A percentile compares a stretch with the other conserved stretches of the same genome.
Evolutionary conservation across 2,113 vertebrate species (phyloP).

Genomic region (Seriola rivoliana): DNA sequence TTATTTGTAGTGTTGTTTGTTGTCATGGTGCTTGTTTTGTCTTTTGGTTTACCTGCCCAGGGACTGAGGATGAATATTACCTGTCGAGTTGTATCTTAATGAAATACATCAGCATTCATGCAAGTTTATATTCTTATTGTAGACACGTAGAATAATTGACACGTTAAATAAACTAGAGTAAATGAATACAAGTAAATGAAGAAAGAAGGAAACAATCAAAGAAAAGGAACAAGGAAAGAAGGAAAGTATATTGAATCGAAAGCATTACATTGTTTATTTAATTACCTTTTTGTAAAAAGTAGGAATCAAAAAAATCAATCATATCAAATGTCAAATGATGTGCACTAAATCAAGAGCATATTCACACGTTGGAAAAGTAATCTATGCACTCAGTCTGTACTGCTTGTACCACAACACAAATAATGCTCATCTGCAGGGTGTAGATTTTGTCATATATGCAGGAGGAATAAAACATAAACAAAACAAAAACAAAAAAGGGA

Average conservation of each 20-base stretch:
- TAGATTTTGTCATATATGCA: slow-evolving; percentile 61
- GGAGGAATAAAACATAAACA: slow-evolving; percentile 60
- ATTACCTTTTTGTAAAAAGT: neutral
- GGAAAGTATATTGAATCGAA: neutral
- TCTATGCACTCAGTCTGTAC: slow-evolving; percentile 1
- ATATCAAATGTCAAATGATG: neutral
- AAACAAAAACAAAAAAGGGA: slow-evolving; percentile 73
- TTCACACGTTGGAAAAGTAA: neutral
- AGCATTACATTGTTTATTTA: neutral
- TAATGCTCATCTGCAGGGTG: slow-evolving; percentile 51
- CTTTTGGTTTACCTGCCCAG: slow-evolving; percentile 15
- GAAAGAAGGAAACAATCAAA: neutral
- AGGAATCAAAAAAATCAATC: neutral
- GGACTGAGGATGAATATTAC: neutral
- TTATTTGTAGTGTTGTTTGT: slow-evolving; percentile 20
- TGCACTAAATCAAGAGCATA: neutral
- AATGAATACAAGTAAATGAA: neutral
- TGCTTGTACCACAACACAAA: slow-evolving; percentile 36
- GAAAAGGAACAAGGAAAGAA: neutral
- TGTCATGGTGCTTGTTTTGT: slow-evolving; percentile 11
- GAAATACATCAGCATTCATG: slow-evolving; percentile 10
- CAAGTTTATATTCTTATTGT: slow-evolving; percentile 11
- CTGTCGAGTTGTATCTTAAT: slow-evolving; percentile 9
- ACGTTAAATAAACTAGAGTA: neutral
- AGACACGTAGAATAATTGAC: neutral